phyloP scores from a whole-genome alignment of 2,797 vertebrate genomes.

The Rallus crepitans region DNA sequence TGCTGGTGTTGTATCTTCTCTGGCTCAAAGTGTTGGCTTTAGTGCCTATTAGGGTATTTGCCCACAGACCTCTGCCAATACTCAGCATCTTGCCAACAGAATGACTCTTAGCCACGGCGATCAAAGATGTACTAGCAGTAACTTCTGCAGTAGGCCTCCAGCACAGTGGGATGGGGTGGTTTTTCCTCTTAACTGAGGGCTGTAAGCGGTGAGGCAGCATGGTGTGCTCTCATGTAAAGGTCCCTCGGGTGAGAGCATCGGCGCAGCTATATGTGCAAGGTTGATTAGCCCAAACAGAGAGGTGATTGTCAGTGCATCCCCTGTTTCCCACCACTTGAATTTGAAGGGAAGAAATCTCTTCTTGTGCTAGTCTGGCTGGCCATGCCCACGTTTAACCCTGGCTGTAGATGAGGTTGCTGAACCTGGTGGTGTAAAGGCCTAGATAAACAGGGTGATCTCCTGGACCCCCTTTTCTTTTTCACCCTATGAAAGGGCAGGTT shows the following conservation, averaged over 20 bases:
- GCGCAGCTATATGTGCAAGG: background rate
- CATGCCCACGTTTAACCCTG: too few species aligned
- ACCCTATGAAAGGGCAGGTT: too few species aligned
- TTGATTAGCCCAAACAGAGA: background rate
- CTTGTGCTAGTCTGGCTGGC: background rate
- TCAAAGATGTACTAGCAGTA: background rate
- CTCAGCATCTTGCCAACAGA: background rate
- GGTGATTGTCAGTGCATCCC: background rate
- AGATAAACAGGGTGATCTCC: too few species aligned
- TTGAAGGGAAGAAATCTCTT: background rate
- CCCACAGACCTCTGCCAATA: background rate
- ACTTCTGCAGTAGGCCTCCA: background rate
- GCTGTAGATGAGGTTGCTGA: too few species aligned
- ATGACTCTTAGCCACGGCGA: background rate
- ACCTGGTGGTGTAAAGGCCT: too few species aligned
- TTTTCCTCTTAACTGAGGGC: background rate
- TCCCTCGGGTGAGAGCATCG: background rate
- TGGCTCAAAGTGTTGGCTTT: background rate
- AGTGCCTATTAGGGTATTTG: rapidly evolving
- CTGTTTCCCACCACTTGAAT: background rate
- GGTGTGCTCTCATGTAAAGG: background rate
- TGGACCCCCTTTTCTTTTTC: too few species aligned
- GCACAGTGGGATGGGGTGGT: background rate
- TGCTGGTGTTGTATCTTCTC: background rate
- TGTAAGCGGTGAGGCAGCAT: background rate